phyloP scores from a whole-genome alignment of 2,888 invertebrate genomes.

The Melieria omissa region DNA sequence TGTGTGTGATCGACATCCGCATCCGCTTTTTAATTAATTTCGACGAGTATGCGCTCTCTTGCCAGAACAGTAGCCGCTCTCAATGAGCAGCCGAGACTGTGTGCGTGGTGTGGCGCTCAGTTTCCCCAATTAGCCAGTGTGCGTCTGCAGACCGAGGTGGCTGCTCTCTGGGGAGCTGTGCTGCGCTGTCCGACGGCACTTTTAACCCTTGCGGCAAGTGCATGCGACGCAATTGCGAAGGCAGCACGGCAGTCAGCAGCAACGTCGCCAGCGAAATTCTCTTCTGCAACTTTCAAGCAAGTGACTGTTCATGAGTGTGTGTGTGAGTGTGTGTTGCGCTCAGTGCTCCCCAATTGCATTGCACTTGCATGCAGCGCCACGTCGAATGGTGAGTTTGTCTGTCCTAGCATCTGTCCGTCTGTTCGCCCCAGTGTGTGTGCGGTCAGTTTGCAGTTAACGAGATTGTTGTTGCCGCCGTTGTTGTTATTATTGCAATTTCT shows the following conservation, averaged over 20 bases:
- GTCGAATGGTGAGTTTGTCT: background rate
- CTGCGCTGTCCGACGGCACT: constrained; percentile 23
- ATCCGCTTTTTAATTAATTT: constrained; percentile 43
- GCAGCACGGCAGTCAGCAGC: constrained; percentile 11
- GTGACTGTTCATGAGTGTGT: background rate
- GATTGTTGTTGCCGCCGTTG: too few relatives aligned
- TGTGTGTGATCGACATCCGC: constrained; percentile 43
- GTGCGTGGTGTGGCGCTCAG: constrained; percentile 12
- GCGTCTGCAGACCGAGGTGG: background rate
- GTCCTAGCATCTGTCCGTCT: background rate
- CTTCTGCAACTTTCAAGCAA: background rate
- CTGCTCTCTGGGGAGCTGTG: constrained; percentile 41
- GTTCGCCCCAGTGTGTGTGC: background rate
- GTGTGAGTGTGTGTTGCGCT: background rate
- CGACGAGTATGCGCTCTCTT: constrained; percentile 3
- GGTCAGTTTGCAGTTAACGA: too few relatives aligned
- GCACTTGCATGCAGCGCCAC: too few relatives aligned
- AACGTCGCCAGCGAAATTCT: background rate
- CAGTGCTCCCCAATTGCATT: background rate
- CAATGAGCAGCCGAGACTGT: constrained; percentile 10
- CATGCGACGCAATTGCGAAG: constrained; percentile 6
- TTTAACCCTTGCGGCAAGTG: constrained; percentile 37
- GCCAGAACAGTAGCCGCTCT: constrained; percentile 7
- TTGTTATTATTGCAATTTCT: too few relatives aligned
- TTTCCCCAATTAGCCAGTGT: background rate